phyloP scores from a whole-genome alignment of 2,797 vertebrate genomes.

The Nannoperca australis region DNA sequence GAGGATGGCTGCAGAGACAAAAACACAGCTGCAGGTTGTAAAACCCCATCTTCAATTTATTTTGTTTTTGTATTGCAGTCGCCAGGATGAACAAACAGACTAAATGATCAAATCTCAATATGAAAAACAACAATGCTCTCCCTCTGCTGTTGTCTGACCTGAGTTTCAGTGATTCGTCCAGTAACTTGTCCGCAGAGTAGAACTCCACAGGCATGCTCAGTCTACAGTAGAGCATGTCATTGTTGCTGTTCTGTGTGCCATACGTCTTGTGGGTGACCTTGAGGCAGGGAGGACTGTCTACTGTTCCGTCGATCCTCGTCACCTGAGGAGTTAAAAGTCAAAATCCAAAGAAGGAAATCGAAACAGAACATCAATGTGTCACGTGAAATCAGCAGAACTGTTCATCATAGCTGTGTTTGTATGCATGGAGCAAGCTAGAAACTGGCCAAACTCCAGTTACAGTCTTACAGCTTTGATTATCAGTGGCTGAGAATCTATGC shows the following conservation, averaged over 20 bases:
- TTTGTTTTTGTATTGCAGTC: conserved; percentile 2
- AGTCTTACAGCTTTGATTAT: neutral
- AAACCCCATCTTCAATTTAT: neutral
- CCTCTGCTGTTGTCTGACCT: conserved; percentile 77
- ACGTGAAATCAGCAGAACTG: neutral
- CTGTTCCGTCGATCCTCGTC: conserved; percentile 93
- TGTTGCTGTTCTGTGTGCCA: conserved; percentile 96
- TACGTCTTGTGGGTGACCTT: conserved; percentile 98
- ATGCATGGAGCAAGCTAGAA: neutral
- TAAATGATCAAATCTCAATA: neutral
- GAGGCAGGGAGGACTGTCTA: conserved; percentile 95
- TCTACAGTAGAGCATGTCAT: conserved; percentile 93
- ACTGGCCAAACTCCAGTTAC: neutral
- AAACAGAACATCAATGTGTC: neutral
- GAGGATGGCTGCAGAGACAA: conserved; percentile 70
- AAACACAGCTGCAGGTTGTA: neutral
- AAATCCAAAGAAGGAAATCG: neutral
- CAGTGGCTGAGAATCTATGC: neutral
- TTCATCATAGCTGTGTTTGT: neutral
- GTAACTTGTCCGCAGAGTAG: conserved; percentile 80
- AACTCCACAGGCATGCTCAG: conserved; percentile 98
- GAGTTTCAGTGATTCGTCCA: conserved; percentile 88
- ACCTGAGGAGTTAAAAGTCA: conserved; percentile 83
- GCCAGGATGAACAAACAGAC: neutral
- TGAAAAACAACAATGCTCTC: neutral